phyloP scores from a whole-genome alignment of 2,888 invertebrate genomes.

The Podabrus alpinus region DNA sequence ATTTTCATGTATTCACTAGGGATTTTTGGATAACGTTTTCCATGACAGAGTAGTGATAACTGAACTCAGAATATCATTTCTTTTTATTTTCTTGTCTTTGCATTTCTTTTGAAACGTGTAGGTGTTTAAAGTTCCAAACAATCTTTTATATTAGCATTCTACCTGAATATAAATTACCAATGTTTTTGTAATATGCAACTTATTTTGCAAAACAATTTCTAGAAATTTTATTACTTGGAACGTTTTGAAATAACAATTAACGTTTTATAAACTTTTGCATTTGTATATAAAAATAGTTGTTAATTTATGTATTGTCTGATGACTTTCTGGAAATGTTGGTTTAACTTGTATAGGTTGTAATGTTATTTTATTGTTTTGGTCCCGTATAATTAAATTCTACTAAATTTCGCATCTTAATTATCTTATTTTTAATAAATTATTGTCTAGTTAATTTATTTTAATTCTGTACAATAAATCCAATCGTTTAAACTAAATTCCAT shows the following conservation, averaged over 20 bases:
- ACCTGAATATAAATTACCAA: not conserved
- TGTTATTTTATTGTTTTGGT: too few species aligned
- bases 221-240: not conserved
- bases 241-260: too few species aligned
- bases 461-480: too few species aligned
- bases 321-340: not conserved
- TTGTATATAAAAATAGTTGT: too few species aligned
- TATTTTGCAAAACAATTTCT: not conserved
- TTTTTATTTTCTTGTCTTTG: conserved; percentile 10
- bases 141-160: conserved; percentile 5
- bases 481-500: too few species aligned
- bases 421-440: too few species aligned
- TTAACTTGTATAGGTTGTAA: too few species aligned
- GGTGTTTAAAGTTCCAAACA: conserved; percentile 8
- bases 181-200: not conserved
- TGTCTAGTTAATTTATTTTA: too few species aligned
- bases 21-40: conserved; percentile 30
- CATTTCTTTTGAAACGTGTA: not conserved
- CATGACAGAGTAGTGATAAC: conserved; percentile 24
- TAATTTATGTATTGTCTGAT: not conserved
- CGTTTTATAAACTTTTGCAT: not conserved
- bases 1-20: conserved; percentile 29
- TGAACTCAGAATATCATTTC: conserved; percentile 15
- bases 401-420: too few species aligned
- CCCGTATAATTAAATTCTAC: too few species aligned